Evolutionary conservation across 2,797 vertebrate species (phyloP), one percentile per base, ranked within the genome.

Genomic region (Craterocephalus amniculus): DNA sequence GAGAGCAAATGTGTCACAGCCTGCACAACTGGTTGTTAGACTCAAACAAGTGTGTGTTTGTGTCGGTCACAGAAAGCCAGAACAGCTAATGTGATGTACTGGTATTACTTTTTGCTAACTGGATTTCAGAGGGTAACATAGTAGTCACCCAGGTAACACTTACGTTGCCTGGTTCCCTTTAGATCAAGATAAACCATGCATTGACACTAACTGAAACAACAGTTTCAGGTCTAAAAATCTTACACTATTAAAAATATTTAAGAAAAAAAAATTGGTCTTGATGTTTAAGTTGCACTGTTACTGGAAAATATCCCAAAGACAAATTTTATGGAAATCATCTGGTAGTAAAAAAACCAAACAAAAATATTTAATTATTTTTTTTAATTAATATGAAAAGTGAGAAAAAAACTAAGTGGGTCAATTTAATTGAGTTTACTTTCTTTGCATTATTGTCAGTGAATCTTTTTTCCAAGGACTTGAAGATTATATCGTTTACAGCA

Each of bases 1-100:
- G 73, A 79, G 78, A 81, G 70, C 67, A 70, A 77, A 67, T 67
- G 56, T 63, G 79, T 80, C 76, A 72, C 31, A 54, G 64, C 9
- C 22, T 31, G 43, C 1, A 12, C 58, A 49, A 71, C 63, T 51
- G 58, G 63, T 36, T 58, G 43, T 71, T 62, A 63, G 49, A 65
- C 20, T 59, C 4, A 4, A 51, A 67, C 27, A 29, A 18, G 48
- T 22, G 22, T 40, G 22, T 12, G 11, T 43, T 36, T 35, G 18
- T 24, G 22, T 32, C 8, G 35, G 16, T 34, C 31, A 34, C 9
- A 14, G 27, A 40, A 57, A 67, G 32, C 54, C 32, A 29, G 27
- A 29, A 35, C 13, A 26, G 38, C 18, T 54, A 27, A 59, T 60
- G 36, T 48, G 11, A 61, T 26, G 40, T 13, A 38, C 27, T 67